A percentile compares a stretch with the other conserved stretches of the same genome.
Conservation (phyloP, 30 jellyfish, hydroid and myxozoan genomes). For the Chrysaora quinquecirrha region DNA sequence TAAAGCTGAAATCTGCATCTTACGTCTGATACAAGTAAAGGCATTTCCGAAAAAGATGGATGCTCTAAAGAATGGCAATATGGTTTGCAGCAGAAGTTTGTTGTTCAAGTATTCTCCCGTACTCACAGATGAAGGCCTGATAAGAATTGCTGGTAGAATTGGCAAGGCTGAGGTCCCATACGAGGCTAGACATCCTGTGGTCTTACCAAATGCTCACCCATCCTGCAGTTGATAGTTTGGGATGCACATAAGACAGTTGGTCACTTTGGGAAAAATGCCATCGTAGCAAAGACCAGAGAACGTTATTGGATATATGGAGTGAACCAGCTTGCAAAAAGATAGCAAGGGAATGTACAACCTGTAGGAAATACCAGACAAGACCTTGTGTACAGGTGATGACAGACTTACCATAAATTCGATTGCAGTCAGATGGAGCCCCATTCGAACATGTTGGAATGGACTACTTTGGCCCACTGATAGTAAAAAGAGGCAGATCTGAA, state of each 20-base stretch:
- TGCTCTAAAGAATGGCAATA: slow-evolving; percentile 42
- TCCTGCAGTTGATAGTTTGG: slow-evolving; percentile 32
- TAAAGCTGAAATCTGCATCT: slow-evolving; percentile 35
- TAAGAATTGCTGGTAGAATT: background rate
- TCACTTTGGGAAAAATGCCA: too few species aligned
- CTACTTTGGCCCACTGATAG: background rate
- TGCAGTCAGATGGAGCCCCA: slow-evolving; percentile 48
- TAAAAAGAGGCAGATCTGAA: background rate
- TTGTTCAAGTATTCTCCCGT: slow-evolving; percentile 43
- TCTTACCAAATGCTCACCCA: slow-evolving; percentile 39
- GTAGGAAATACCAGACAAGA: too few species aligned
- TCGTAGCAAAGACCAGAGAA: too few species aligned
- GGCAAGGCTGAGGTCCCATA: slow-evolving; percentile 16
- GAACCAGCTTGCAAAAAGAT: too few species aligned
- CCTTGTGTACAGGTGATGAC: too few species aligned
- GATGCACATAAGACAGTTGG: slow-evolving; percentile 53
- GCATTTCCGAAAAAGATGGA: slow-evolving; percentile 38
- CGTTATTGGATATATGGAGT: too few species aligned
- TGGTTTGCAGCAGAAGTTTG: slow-evolving; percentile 51
- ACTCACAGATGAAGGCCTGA: slow-evolving; percentile 53
- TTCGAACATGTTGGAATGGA: slow-evolving; percentile 19
- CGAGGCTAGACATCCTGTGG: slow-evolving; percentile 59
- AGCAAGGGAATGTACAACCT: too few species aligned
- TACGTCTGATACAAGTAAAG: slow-evolving; percentile 21
- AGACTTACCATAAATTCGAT: slow-evolving; percentile 6